Evolutionary conservation across 1,140 invertebrate species (phyloP).

Genomic region (Chionoecetes opilio): DNA sequence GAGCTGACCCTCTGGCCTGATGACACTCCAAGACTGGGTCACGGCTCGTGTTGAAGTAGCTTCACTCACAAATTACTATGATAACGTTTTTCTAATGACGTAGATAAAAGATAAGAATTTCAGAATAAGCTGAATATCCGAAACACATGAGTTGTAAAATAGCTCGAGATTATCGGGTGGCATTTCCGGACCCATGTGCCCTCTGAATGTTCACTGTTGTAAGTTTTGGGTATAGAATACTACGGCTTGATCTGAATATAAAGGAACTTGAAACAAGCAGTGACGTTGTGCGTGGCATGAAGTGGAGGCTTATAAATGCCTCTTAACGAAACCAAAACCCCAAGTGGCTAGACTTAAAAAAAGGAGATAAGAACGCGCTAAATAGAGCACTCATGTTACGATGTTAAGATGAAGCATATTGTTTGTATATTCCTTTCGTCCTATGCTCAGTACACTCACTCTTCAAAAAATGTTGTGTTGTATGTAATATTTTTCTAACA

Average conservation of each 20-base stretch:
- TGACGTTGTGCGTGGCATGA: not conserved
- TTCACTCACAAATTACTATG: not conserved
- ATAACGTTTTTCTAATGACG: not conserved
- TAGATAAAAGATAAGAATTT: not conserved
- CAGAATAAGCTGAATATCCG: not conserved
- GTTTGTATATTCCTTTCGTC: not conserved
- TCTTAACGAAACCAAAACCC: too few relatives aligned
- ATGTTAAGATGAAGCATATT: not conserved
- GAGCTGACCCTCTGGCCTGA: not conserved
- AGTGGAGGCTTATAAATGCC: not conserved
- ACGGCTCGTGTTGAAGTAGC: not conserved
- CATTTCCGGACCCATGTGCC: not conserved
- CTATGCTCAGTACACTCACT: too few relatives aligned
- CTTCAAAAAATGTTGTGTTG: too few relatives aligned
- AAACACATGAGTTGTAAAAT: not conserved
- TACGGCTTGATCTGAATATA: not conserved
- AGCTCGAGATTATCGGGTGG: not conserved
- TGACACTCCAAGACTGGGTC: not conserved
- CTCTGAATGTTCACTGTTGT: not conserved
- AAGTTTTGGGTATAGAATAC: not conserved
- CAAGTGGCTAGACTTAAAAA: not conserved
- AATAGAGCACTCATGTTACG: not conserved
- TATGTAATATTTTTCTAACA: too few relatives aligned
- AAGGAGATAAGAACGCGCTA: not conserved
- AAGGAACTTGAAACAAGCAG: not conserved